These are phyloP conservation scores for Atta cephalotes DNA, from an alignment of 1,140 invertebrate genomes.

Conservation along the genomic window DNA sequence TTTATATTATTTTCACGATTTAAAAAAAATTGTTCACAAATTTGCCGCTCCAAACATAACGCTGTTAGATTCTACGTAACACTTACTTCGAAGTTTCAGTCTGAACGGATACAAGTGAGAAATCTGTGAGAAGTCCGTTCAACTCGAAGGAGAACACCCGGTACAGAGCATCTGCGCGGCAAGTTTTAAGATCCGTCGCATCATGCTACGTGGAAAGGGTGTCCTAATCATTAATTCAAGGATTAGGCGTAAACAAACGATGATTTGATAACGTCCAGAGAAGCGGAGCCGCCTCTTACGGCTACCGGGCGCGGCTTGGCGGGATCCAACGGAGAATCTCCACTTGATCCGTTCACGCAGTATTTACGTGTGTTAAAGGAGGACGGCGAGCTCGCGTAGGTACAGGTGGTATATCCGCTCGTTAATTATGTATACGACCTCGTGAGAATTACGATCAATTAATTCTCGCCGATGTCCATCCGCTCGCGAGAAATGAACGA, in stretches of 20 bases:
- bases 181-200: slow-evolving; percentile 83
- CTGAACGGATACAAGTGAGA: not conserved
- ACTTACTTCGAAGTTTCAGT: not conserved
- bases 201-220: slow-evolving; percentile 79
- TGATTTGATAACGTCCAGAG: slow-evolving; percentile 85
- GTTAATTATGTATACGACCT: slow-evolving; percentile 78
- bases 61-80: not conserved
- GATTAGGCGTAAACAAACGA: slow-evolving; percentile 86
- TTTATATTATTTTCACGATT: not conserved
- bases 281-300: slow-evolving; percentile 75
- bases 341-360: slow-evolving; percentile 74
- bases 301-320: slow-evolving; percentile 75
- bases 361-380: slow-evolving; percentile 45
- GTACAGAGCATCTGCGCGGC: slow-evolving; percentile 73
- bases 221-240: slow-evolving; percentile 86
- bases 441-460: slow-evolving; percentile 78
- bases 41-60: not conserved
- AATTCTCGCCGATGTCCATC: slow-evolving; percentile 77
- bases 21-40: not conserved
- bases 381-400: slow-evolving; percentile 60
- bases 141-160: slow-evolving; percentile 65
- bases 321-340: slow-evolving; percentile 70
- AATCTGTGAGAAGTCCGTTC: not conserved
- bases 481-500: slow-evolving; percentile 44
- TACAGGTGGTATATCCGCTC: slow-evolving; percentile 76